Evolutionary conservation across 1,140 invertebrate genomes (phyloP).

Genomic region (Neodiprion fabricii): DNA sequence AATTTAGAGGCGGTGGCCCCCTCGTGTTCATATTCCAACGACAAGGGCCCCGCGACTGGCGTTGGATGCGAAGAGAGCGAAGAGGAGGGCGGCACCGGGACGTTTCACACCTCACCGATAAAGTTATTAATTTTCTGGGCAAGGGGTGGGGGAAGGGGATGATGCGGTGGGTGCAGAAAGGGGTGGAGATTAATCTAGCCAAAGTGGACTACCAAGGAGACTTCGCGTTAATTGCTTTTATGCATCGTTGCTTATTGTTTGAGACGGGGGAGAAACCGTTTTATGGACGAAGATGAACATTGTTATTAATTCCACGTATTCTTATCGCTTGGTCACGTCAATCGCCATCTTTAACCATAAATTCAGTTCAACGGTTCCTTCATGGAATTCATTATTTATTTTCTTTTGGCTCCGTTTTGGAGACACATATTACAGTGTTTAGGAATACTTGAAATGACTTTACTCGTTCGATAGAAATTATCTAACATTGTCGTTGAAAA

Average conservation of each 20-base stretch:
- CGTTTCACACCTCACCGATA: constrained; percentile 22
- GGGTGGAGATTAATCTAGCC: constrained; percentile 30
- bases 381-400: no score
- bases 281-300: no score
- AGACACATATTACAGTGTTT: no score
- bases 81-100: neutral
- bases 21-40: neutral
- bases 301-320: no score
- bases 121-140: constrained; percentile 25
- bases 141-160: neutral
- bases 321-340: no score
- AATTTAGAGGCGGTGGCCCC: constrained; percentile 35
- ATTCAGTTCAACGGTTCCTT: no score
- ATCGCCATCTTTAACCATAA: no score
- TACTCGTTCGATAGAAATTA: no score
- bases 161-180: neutral
- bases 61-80: constrained; percentile 15
- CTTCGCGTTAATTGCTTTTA: constrained; percentile 27
- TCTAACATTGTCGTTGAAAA: no score
- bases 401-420: no score
- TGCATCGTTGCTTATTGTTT: constrained; percentile 15
- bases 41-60: neutral
- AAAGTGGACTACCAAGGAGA: constrained; percentile 26
- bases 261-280: neutral
- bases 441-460: no score